Percentiles rank a stretch among this genome's conserved stretches.
phyloP scores from a whole-genome alignment of 2,888 invertebrate species.

The Drosophila falleni region DNA sequence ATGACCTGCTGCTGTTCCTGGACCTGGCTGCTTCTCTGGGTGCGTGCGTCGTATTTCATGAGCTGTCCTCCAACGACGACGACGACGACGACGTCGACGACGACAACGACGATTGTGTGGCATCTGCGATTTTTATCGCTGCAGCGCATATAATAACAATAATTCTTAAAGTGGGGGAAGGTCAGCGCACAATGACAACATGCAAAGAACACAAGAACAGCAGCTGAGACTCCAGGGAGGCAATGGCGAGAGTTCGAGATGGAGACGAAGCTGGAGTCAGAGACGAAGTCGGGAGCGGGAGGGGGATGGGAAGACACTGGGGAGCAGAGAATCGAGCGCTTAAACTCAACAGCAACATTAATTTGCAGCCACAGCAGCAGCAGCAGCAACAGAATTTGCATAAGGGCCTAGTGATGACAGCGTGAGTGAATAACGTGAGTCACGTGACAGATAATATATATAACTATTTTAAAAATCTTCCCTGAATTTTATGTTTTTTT shows the following conservation, averaged over 20 bases:
- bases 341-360: slow-evolving; percentile 83
- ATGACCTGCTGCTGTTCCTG: slow-evolving; percentile 48
- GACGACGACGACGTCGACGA: slow-evolving; percentile 54
- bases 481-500: no score
- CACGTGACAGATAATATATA: not conserved
- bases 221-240: slow-evolving; percentile 70
- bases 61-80: slow-evolving; percentile 73
- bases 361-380: slow-evolving; percentile 74
- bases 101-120: slow-evolving; percentile 73
- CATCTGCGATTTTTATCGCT: slow-evolving; percentile 82
- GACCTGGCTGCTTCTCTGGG: slow-evolving; percentile 51
- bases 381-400: slow-evolving; percentile 63
- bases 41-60: slow-evolving; percentile 79
- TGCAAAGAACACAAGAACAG: slow-evolving; percentile 74
- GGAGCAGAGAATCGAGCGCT: slow-evolving; percentile 63
- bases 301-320: not conserved
- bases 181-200: slow-evolving; percentile 71
- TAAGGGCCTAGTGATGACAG: slow-evolving; percentile 59
- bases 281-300: slow-evolving; percentile 16
- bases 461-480: no score
- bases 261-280: slow-evolving; percentile 18
- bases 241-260: slow-evolving; percentile 20
- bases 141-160: slow-evolving; percentile 84
- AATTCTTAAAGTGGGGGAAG: slow-evolving; percentile 84
- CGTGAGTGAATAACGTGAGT: slow-evolving; percentile 11